phyloP scores from a whole-genome alignment of 2,888 invertebrate genomes.

The Rotaria magnacalcarata region DNA sequence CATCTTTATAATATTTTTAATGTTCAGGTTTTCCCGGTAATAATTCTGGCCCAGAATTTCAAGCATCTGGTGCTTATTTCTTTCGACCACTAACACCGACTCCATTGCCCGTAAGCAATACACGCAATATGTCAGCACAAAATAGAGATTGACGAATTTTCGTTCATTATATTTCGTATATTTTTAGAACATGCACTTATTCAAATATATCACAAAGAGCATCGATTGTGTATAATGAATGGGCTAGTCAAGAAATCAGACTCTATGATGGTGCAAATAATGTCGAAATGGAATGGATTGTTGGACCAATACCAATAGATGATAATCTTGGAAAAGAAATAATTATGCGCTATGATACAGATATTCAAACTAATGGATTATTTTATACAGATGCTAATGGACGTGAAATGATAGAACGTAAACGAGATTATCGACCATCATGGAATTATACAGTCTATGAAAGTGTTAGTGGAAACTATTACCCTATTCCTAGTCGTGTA shows the following conservation, averaged over 20 bases:
- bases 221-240: constrained; percentile 66
- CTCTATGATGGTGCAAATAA: constrained; percentile 54
- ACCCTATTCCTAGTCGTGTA: constrained; percentile 80
- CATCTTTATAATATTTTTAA: neutral
- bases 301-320: constrained; percentile 55
- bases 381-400: constrained; percentile 86
- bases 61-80: constrained; percentile 61
- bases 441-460: constrained; percentile 62
- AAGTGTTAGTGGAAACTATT: constrained; percentile 74
- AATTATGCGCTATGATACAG: constrained; percentile 69
- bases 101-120: neutral
- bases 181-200: constrained; percentile 48
- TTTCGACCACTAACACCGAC: constrained; percentile 56
- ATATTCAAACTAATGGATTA: constrained; percentile 40
- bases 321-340: constrained; percentile 74
- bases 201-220: constrained; percentile 69
- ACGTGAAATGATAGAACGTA: constrained; percentile 68
- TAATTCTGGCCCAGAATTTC: constrained; percentile 64
- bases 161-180: no score
- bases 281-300: constrained; percentile 63
- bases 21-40: constrained; percentile 66
- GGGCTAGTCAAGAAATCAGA: constrained; percentile 61
- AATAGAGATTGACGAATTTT: neutral
- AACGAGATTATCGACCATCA: constrained; percentile 62
- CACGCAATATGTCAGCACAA: neutral